A percentile compares a stretch with the other conserved stretches of the same genome.
Conservation (phyloP, 2,797 vertebrate genomes). For the Cuniculus paca region DNA sequence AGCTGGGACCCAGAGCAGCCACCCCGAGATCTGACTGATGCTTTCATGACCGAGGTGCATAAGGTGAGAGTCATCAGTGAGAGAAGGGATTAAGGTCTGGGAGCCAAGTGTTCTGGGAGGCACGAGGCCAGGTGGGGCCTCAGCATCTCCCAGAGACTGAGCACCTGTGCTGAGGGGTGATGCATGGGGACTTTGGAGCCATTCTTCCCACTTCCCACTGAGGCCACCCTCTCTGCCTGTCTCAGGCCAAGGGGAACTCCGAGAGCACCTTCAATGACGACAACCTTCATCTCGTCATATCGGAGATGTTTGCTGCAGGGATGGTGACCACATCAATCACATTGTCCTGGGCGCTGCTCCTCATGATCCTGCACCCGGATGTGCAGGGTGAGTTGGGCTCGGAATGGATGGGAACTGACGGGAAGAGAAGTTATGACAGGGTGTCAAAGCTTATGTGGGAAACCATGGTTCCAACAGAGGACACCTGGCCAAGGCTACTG, state of each 20-base stretch:
- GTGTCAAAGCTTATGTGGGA: rapidly evolving
- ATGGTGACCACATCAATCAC: slow-evolving; percentile 88
- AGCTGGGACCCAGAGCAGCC: no score
- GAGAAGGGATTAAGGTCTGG: rapidly evolving
- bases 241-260: no score
- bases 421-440: rapidly evolving
- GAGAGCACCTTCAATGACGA: no score
- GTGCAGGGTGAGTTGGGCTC: slow-evolving; percentile 89
- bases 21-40: not conserved
- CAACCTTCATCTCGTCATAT: no score
- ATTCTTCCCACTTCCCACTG: not conserved
- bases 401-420: rapidly evolving
- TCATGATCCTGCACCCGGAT: slow-evolving; percentile 91
- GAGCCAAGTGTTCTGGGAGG: rapidly evolving
- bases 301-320: slow-evolving; percentile 91
- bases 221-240: not conserved
- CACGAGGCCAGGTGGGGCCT: rapidly evolving
- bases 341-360: slow-evolving; percentile 91
- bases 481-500: rapidly evolving
- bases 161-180: not conserved
- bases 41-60: slow-evolving; percentile 87
- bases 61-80: slow-evolving; percentile 81
- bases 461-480: rapidly evolving
- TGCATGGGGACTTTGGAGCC: not conserved
- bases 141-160: not conserved